Base-by-base conservation (phyloP, 2,888 invertebrate genomes). In the Phanerotoma sp. region DNA sequence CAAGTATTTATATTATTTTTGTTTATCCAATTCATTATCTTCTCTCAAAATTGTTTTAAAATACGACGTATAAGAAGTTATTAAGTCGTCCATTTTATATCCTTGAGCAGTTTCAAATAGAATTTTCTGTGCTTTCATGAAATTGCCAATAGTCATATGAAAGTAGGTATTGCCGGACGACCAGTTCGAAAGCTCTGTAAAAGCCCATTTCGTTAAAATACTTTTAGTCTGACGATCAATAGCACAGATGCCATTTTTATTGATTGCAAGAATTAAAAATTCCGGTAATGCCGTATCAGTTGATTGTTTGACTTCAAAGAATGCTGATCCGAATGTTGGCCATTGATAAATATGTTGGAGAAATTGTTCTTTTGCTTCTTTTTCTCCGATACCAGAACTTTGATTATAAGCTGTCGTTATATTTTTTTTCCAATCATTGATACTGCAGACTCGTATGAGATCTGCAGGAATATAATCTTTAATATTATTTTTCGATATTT, bases 11-110 rank as follows among this genome's bases (percentile, higher is more conserved):
- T n/a, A 15, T n/a, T 35, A 11, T 33, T 33, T 38, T 37, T 15
- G 10, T 15, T 38, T 3, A 15, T 38, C 15, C 4, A 38, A 21
- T 32, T 50, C 32, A 9, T 57, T 37, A 20, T 7, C 47, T 16
- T 55, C 20, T 45, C n/a, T n/a, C n/a, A 61, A 37, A 13, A 40
- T 56, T 15, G 57, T 41, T 21, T 81, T 77, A 52, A 84, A 70
- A 54, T 84, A 82, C 57, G 82, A 82, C 32, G 85, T 93, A 75
- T 97, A 97, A 0, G 96, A 96, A 10, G 95, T 91, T 67, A 97
- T 84, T 49, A 97, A 83, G 77, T 96, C 96, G 74, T 96, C 96
- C 91, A 96, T 95, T 83, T 96, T 96, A 79, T 96, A 96, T 32
- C 96, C 96, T 69, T 94, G 82, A 0, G 89, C 87, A 4, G 96